Conservation (phyloP, 2,888 invertebrate genomes). For the Teleiodes luculella region DNA sequence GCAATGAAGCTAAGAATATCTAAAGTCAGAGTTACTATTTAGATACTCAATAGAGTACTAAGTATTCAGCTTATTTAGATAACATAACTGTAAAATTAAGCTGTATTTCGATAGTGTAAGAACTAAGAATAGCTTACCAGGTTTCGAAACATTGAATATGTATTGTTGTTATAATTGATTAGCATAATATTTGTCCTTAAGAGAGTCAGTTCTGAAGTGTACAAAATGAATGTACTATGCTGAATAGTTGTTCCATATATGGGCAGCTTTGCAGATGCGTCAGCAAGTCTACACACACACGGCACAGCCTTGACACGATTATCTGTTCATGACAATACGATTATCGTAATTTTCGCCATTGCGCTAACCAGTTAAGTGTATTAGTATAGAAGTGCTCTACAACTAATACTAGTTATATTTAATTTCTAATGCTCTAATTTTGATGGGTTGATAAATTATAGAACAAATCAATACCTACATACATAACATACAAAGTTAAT, state of each 20-base stretch:
- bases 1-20: neutral
- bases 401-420: neutral
- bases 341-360: constrained; percentile 40
- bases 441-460: too few relatives aligned
- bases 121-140: too few relatives aligned
- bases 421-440: too few relatives aligned
- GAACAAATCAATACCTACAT: too few relatives aligned
- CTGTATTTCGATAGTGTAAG: too few relatives aligned
- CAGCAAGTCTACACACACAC: constrained; percentile 8
- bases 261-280: constrained; percentile 16
- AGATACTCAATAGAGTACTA: constrained; percentile 14
- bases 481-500: neutral
- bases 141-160: too few relatives aligned
- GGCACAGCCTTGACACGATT: constrained; percentile 47
- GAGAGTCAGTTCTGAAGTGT: too few relatives aligned
- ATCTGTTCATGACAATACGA: constrained; percentile 36
- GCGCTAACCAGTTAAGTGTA: neutral
- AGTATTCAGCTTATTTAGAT: too few relatives aligned
- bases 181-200: too few relatives aligned
- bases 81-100: too few relatives aligned
- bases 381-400: neutral
- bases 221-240: too few relatives aligned
- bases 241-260: constrained; percentile 25
- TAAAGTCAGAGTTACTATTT: neutral
- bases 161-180: too few relatives aligned